Base-by-base conservation (phyloP, 2,888 invertebrate genomes). In the Tortricodes alternella region DNA sequence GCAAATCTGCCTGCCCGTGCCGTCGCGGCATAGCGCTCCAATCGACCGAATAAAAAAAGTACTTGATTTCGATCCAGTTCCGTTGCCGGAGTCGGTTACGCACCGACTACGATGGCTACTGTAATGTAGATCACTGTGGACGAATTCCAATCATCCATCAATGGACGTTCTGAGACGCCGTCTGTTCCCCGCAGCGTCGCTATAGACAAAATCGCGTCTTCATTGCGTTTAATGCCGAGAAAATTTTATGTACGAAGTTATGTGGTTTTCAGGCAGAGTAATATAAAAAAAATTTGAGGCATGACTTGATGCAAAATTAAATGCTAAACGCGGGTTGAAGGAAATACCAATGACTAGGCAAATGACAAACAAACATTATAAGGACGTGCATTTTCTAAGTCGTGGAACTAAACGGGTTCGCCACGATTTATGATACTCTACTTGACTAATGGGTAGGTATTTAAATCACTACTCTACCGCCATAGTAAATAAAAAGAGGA, bases 1-100 rank as follows among this genome's bases (percentile, higher is more conserved):
- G 75, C 76, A 74, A 78, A 75, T 76, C 72, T 67, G 63, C 62
- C 67, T 71, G 83, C 74, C n/a, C n/a, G n/a, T n/a, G 81, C 83
- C 79, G 81, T 64, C 70, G 76, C 71, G 66, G 63, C 72, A 72
- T 67, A 66, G 69, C 71, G 75, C 73, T 76, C 66, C 67, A 68
- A 66, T 74, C 73, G 64, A 57, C 67, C 67, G 69, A 69, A 74
- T 43, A 74, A 68, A 72, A 73, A 66, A 62, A 49, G 76, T 74
- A 78, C 73, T 78, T 78, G 67, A 74, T 81, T 78, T 83, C 76
- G 60, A 63, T 70, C 62, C 58, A 67, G 58, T 65, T 66, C 63
- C 64, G 65, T 61, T 62, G 49, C 62, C 60, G 57, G 52, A 41
- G 16, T 41, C 52, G 63, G 64, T 67, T 65, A 67, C 62, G 65